Base-by-base conservation (phyloP, 2,113 vertebrate genomes). In the Strix aluco region DNA sequence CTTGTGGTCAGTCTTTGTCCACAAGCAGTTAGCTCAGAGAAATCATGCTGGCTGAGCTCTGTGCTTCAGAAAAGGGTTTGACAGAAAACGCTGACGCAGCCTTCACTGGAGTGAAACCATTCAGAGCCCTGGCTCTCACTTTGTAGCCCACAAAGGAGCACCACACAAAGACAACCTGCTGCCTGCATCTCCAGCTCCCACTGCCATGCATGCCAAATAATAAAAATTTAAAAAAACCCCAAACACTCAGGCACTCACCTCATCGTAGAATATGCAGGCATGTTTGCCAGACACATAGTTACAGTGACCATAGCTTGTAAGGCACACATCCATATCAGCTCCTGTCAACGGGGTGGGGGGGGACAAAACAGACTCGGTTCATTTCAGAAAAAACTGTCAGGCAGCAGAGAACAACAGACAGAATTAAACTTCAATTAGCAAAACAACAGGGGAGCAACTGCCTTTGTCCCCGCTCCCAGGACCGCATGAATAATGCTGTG, bases 301-400 rank as follows among this genome's bases (percentile, higher is more conserved):
- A 98, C 99, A 99, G 98, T 99, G 99, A 98, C 99, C 99, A 55
- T 99, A 99, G 98, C 99, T 99, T 97, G 99, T 99, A 99, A 99
- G 99, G 99, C 99, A 99, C 98, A 99, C 99, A 44, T 99, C 99
- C 99, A 99, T 99, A 98, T 99, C 99, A 95, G 99, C 99, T 98
- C 99, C 99, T 99, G 87, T 66, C 81, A 89, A 73, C 22, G 38
- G 38, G 38, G 38, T 38, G 38, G 38, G 38, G 59, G 80, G 70
- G 52, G 82, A 95, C 69, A 97, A 96, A 97, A 93, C 91, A 95
- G 47, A 80, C 34, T 88, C 86, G 79, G 86, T 89, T 91, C 27
- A 16, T 88, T 91, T 84, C 70, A 86, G 44, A 13, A 15, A 73
- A 72, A 71, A 62, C 78, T 38, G 67, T 57, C 88, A 77, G 65